Evolutionary conservation across 2,888 invertebrate species (phyloP).

Genomic region (Acronicta alni): DNA sequence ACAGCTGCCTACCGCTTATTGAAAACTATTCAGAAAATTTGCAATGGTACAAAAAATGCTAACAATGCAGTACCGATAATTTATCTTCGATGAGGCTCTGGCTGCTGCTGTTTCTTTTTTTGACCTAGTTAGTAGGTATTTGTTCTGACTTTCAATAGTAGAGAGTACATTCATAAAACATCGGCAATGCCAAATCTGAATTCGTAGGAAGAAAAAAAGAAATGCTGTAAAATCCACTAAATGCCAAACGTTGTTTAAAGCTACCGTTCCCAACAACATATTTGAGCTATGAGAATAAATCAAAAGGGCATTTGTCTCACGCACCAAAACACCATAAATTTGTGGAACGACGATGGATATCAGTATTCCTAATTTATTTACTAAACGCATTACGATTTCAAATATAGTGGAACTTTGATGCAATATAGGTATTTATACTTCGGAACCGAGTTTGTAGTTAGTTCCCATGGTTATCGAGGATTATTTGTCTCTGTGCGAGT

Average conservation of each 20-base stretch:
- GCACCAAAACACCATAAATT: conserved; percentile 50
- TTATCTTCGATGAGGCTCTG: background rate
- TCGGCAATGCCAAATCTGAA: conserved; percentile 16
- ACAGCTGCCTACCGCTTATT: conserved; percentile 58
- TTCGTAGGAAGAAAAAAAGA: conserved; percentile 30
- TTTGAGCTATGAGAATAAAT: conserved; percentile 49
- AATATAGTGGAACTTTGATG: conserved; percentile 33
- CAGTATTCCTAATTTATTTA: conserved; percentile 43
- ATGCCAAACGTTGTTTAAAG: conserved; percentile 40
- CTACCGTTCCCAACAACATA: conserved; percentile 26
- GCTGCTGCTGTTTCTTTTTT: conserved; percentile 7
- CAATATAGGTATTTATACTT: conserved; percentile 33
- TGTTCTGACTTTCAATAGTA: no score
- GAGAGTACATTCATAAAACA: background rate
- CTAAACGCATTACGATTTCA: conserved; percentile 44
- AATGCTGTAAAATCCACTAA: conserved; percentile 32
- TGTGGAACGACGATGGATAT: conserved; percentile 37
- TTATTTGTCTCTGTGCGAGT: conserved; percentile 32
- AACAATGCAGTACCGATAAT: conserved; percentile 21
- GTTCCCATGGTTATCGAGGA: conserved; percentile 40
- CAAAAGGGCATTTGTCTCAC: conserved; percentile 35
- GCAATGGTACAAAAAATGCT: conserved; percentile 25
- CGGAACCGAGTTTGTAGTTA: conserved; percentile 18
- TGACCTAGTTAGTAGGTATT: background rate
- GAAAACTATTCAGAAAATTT: conserved; percentile 55